Evolutionary conservation across 2,113 vertebrate genomes (phyloP).

Genomic region (Aspiorhynchus laticeps): DNA sequence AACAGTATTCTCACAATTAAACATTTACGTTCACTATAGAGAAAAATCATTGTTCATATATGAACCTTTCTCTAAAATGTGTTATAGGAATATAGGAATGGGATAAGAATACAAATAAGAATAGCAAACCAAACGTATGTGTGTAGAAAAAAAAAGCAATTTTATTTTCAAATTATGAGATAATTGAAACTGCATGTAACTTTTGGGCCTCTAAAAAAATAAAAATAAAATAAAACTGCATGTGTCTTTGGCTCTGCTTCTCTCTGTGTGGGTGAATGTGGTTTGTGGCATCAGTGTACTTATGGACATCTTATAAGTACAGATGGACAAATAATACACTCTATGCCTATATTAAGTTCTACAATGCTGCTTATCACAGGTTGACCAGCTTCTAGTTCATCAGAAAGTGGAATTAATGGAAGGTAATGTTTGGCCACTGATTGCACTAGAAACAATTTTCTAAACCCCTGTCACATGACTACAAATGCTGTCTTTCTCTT

Average conservation of each 20-base stretch:
- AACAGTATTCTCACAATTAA: not conserved
- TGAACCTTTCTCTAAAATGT: not conserved
- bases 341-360: not conserved
- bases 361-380: constrained; percentile 65
- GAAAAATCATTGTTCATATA: not conserved
- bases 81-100: too few relatives aligned
- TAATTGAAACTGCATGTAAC: too few relatives aligned
- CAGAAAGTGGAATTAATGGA: constrained; percentile 85
- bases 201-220: too few relatives aligned
- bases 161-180: too few relatives aligned
- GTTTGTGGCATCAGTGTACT: too few relatives aligned
- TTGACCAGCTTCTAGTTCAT: constrained; percentile 85
- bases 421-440: constrained; percentile 69
- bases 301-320: not conserved
- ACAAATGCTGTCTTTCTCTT: constrained; percentile 17
- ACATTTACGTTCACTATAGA: not conserved
- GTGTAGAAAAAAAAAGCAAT: too few relatives aligned
- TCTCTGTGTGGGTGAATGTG: too few relatives aligned
- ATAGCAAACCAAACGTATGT: too few relatives aligned
- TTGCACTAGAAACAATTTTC: not conserved
- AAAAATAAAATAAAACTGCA: too few relatives aligned
- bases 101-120: too few relatives aligned
- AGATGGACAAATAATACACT: not conserved
- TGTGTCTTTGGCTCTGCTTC: too few relatives aligned
- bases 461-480: not conserved